Percentiles rank a stretch among this genome's conserved stretches.
Conservation (phyloP, 2,797 vertebrate genomes). For the Columba guinea region DNA sequence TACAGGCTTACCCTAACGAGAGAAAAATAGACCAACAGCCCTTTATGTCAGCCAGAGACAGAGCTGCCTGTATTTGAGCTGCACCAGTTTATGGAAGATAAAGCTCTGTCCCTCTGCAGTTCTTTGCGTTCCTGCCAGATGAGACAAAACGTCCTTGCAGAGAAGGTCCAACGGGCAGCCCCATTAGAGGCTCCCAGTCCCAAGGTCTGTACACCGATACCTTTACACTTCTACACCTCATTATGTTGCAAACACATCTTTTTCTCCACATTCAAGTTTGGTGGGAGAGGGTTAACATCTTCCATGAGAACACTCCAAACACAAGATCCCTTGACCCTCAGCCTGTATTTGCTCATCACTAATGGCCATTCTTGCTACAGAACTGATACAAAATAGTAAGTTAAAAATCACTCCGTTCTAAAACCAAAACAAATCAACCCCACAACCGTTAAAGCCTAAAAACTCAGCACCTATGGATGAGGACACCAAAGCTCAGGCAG, state of each 20-base stretch:
- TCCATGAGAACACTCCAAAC: neutral
- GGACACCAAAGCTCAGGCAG: neutral
- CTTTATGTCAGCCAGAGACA: neutral
- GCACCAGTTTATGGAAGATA: neutral
- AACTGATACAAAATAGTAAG: neutral
- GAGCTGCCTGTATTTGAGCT: neutral
- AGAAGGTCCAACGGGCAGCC: neutral
- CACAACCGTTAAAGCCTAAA: neutral
- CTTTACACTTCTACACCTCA: neutral
- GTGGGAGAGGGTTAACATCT: neutral
- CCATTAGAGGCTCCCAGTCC: neutral
- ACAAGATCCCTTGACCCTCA: neutral
- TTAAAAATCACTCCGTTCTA: neutral
- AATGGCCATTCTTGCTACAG: neutral
- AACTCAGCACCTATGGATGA: neutral
- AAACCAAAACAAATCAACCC: neutral
- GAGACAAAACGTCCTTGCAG: neutral
- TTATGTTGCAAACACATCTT: neutral
- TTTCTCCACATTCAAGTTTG: neutral
- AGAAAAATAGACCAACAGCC: neutral
- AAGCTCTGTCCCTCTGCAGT: neutral
- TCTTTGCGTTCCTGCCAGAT: neutral
- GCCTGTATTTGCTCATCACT: neutral
- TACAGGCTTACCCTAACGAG: neutral
- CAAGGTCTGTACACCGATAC: neutral